Evolutionary conservation across 1,140 invertebrate species (phyloP), one percentile per base, ranked within the genome.

Genomic region (Sitodiplosis mosellana): DNA sequence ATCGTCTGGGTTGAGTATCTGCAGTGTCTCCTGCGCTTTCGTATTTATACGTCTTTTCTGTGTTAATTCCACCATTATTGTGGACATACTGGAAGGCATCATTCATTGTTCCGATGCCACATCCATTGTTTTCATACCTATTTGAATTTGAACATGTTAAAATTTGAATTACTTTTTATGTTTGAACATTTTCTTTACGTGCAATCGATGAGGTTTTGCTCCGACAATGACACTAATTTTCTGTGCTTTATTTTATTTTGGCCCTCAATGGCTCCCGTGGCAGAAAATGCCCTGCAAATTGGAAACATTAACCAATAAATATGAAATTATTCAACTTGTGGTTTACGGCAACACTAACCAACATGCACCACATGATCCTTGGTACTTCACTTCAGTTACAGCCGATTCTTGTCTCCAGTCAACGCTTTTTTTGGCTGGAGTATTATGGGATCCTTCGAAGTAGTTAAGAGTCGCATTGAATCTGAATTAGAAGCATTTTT

Each of bases 141-240:
- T n/a, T n/a, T 27, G 27, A 5, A 10, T 10, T 5, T 27, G 10
- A 3, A 5, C 10, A 5, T 21, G 51, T 8, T 75, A n/a, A n/a
- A n/a, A n/a, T n/a, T n/a, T n/a, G n/a, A n/a, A n/a, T n/a, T n/a
- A n/a, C n/a, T n/a, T n/a, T n/a, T n/a, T n/a, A n/a, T n/a, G n/a
- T n/a, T n/a, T n/a, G n/a, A n/a, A n/a, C n/a, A n/a, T n/a, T n/a
- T 5, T 27, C 27, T 5, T 21, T 52, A 2, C 75, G n/a, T 74
- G 56, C 79, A 83, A 58, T 82, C 79, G 7, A 83, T 65, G 8
- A 82, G 58, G 52, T 83, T 78, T 58, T 82, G 80, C 59, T 81
- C 79, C 48, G 73, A 76, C 3, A 83, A 64, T 18, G 72, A 72
- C 11, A 75, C 65, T 10, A 82, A 61, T 42, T 68, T 64, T 22